These are phyloP conservation scores for Campopleginae sp. DNA, from an alignment of 2,888 invertebrate genomes.

Conservation along the genomic window DNA sequence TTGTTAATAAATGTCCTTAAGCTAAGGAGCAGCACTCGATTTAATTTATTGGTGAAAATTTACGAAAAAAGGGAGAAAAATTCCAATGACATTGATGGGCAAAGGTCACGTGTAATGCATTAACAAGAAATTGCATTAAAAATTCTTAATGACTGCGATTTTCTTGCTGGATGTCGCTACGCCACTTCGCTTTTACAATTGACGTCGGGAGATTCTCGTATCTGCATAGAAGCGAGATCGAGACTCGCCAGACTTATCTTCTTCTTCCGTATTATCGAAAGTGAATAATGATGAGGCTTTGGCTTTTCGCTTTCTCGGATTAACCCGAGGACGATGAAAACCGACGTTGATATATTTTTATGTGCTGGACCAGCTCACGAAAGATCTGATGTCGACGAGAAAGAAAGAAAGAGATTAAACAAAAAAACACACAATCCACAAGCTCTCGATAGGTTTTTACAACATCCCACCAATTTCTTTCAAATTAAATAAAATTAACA, in stretches of 20 bases:
- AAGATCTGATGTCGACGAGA: slow-evolving; percentile 42
- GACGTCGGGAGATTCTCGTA: slow-evolving; percentile 15
- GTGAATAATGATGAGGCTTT: slow-evolving; percentile 60
- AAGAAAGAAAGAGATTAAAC: too few relatives aligned
- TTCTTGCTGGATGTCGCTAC: slow-evolving; percentile 26
- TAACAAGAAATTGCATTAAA: slow-evolving; percentile 25
- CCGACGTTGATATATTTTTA: slow-evolving; percentile 45
- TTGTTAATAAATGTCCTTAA: background rate
- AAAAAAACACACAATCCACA: slow-evolving; percentile 17
- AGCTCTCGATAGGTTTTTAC: slow-evolving; percentile 8
- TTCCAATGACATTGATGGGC: slow-evolving; percentile 68
- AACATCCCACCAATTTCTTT: slow-evolving; percentile 32
- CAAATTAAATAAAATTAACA: too few relatives aligned
- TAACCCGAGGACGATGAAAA: slow-evolving; percentile 48
- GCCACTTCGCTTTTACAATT: slow-evolving; percentile 17
- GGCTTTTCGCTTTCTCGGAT: slow-evolving; percentile 24
- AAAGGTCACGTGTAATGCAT: slow-evolving; percentile 66
- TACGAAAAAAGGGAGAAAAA: slow-evolving; percentile 70
- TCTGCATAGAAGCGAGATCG: background rate
- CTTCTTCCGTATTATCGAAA: slow-evolving; percentile 59
- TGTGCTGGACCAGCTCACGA: slow-evolving; percentile 39
- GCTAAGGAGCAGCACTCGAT: background rate
- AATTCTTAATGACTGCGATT: slow-evolving; percentile 27
- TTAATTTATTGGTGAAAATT: slow-evolving; percentile 48
- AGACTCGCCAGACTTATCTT: slow-evolving; percentile 36